phyloP scores from a whole-genome alignment of 2,888 invertebrate genomes.

The Diarsia rubi region DNA sequence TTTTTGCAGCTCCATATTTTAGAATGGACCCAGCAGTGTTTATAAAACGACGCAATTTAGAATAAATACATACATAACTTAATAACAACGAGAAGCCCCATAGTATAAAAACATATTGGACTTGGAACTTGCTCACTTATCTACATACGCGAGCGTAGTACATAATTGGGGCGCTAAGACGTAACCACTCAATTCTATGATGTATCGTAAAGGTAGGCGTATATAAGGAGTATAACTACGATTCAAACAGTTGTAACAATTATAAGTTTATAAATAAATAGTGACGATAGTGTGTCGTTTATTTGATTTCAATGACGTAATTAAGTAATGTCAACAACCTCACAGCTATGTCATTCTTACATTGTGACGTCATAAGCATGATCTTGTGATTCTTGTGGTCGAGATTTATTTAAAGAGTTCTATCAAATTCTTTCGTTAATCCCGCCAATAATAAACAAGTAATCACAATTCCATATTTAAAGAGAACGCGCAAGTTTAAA shows the following conservation, averaged over 20 bases:
- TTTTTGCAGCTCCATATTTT: neutral
- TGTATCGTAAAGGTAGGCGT: neutral
- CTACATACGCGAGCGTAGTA: conserved; percentile 23
- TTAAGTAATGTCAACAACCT: conserved; percentile 60
- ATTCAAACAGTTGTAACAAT: neutral
- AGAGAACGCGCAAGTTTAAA: conserved; percentile 80
- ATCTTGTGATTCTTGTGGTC: conserved; percentile 1
- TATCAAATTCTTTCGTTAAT: conserved; percentile 39
- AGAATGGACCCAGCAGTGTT: neutral
- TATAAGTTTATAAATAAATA: conserved; percentile 15
- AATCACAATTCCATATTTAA: conserved; percentile 74
- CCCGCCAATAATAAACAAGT: conserved; percentile 59
- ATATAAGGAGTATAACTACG: neutral
- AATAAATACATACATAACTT: neutral
- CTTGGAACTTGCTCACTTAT: conserved; percentile 44
- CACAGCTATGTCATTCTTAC: conserved; percentile 43
- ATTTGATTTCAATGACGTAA: conserved; percentile 54
- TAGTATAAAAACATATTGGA: conserved; percentile 37
- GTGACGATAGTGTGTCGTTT: conserved; percentile 36
- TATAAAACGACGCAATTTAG: conserved; percentile 6
- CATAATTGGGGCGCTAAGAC: conserved; percentile 30
- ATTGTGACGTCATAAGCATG: conserved; percentile 22
- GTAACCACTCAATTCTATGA: conserved; percentile 32
- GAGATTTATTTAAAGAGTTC: conserved; percentile 14
- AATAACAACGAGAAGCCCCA: conserved; percentile 7